Conservation (phyloP, 2,888 invertebrate genomes). For the Lasioglossum pauxillum region DNA sequence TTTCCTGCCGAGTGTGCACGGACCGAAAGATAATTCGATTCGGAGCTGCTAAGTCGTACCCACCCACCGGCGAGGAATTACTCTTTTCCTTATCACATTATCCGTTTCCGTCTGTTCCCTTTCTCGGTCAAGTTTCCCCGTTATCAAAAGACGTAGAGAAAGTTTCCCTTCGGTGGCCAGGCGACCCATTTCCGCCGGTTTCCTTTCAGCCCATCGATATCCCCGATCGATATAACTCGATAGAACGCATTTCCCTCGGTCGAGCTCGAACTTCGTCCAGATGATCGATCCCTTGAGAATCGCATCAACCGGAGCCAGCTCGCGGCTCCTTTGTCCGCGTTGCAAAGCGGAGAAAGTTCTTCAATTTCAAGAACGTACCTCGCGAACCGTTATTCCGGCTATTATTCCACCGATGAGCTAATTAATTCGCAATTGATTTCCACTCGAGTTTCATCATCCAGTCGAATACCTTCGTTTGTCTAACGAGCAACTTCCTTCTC, state of each 20-base stretch:
- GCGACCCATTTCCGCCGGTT: conserved; percentile 40
- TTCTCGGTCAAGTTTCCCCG: conserved; percentile 36
- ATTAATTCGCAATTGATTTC: background rate
- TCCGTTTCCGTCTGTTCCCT: conserved; percentile 24
- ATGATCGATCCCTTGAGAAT: background rate
- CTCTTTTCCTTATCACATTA: conserved; percentile 60
- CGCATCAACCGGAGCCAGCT: background rate
- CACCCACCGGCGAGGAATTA: conserved; percentile 53
- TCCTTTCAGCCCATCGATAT: conserved; percentile 4
- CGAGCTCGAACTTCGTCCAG: conserved; percentile 1
- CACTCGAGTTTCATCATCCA: background rate
- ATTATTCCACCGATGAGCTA: background rate
- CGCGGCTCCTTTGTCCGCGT: background rate
- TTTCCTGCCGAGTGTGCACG: conserved; percentile 76
- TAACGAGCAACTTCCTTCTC: background rate
- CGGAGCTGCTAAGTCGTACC: conserved; percentile 60
- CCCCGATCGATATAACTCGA: background rate
- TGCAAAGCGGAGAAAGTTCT: background rate
- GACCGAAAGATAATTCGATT: conserved; percentile 73
- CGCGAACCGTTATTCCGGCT: background rate
- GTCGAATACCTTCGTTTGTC: background rate
- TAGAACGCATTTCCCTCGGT: background rate
- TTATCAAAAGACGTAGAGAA: conserved; percentile 40
- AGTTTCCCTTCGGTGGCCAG: conserved; percentile 40
- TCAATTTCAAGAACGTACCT: background rate